These are phyloP conservation scores for Gorilla gorilla DNA, from an alignment of 2,113 vertebrate genomes.

Conservation along the genomic window DNA sequence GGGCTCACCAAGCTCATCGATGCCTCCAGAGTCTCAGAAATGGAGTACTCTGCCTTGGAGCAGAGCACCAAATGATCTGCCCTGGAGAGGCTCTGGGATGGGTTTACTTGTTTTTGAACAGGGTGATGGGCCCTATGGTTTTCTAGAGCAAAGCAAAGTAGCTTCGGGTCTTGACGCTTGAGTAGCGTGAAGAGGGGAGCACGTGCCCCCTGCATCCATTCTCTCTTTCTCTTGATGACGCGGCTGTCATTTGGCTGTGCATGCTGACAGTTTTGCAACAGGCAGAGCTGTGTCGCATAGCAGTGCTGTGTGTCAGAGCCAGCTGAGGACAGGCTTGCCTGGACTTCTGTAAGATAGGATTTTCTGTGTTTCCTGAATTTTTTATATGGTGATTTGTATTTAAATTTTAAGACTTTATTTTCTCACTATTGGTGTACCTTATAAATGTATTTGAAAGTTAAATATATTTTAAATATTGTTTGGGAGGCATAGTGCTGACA, in stretches of 20 bases:
- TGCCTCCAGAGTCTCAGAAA: constrained; percentile 88
- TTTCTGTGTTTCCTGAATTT: constrained; percentile 42
- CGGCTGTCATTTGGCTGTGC: rapidly evolving
- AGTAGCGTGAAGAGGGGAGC: rapidly evolving
- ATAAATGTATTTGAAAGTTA: constrained; percentile 80
- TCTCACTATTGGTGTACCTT: constrained; percentile 80
- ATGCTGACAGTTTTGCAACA: background rate
- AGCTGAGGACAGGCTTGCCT: background rate
- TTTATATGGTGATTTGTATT: constrained; percentile 80
- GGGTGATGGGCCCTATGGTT: constrained; percentile 16
- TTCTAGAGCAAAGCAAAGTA: background rate
- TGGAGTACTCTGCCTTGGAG: constrained; percentile 91
- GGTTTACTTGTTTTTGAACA: background rate
- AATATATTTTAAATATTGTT: constrained; percentile 84
- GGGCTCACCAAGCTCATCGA: constrained; percentile 93
- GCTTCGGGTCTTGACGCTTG: background rate
- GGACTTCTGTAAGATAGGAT: constrained; percentile 57
- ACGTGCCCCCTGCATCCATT: rapidly evolving
- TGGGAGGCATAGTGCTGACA: constrained; percentile 73
- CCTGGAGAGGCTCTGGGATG: rapidly evolving
- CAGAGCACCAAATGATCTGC: constrained; percentile 84
- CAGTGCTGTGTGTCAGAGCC: background rate
- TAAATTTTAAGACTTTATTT: constrained; percentile 85
- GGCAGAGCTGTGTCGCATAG: constrained; percentile 48
- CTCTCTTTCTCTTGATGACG: rapidly evolving